Evolutionary conservation across 2,797 vertebrate species (phyloP).

Genomic region (Vireo griseus): DNA sequence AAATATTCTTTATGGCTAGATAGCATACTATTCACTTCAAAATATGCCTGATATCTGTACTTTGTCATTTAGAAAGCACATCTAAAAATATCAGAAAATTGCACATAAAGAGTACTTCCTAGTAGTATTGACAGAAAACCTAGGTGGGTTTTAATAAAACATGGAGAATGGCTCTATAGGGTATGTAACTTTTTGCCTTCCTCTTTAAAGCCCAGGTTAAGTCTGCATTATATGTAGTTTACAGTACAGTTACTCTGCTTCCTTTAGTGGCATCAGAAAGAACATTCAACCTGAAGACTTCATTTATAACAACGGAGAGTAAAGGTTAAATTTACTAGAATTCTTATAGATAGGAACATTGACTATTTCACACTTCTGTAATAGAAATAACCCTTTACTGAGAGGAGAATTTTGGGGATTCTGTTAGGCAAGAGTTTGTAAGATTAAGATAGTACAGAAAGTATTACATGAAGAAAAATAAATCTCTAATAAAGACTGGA

Average conservation of each 20-base stretch:
- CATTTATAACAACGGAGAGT: background rate
- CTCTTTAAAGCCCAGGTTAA: background rate
- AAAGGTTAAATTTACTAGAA: background rate
- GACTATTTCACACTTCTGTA: background rate
- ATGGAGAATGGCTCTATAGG: background rate
- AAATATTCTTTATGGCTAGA: background rate
- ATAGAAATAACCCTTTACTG: background rate
- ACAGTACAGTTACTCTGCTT: background rate
- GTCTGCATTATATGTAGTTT: background rate
- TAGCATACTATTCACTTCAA: background rate
- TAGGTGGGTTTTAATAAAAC: background rate
- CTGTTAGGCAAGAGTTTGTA: background rate
- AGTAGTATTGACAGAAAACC: background rate
- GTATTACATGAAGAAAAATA: background rate
- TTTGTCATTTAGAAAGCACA: background rate
- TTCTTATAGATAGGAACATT: fast-evolving
- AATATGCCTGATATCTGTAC: background rate
- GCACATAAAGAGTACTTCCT: background rate
- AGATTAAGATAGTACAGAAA: background rate
- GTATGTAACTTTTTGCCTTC: background rate
- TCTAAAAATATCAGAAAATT: background rate
- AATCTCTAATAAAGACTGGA: background rate
- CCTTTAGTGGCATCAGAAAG: background rate
- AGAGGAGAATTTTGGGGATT: background rate
- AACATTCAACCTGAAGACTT: background rate